phyloP scores from a whole-genome alignment of 2,797 vertebrate genomes.

The Melanotaenia pygmaea region DNA sequence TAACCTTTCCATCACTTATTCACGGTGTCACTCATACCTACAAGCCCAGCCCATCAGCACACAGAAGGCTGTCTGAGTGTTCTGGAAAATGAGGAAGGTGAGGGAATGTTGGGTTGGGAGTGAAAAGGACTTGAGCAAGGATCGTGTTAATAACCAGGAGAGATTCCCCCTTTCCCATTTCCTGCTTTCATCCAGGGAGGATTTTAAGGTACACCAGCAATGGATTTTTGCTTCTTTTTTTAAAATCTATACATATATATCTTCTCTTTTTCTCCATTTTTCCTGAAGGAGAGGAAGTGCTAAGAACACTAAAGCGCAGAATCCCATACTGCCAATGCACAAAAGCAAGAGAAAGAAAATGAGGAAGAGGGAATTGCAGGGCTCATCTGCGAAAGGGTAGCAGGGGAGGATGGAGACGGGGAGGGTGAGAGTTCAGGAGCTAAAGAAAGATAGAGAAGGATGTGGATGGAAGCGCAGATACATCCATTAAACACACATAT shows the following conservation, averaged over 20 bases:
- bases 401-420: slow-evolving; percentile 17
- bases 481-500: not conserved
- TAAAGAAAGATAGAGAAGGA: slow-evolving; percentile 17
- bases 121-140: slow-evolving; percentile 19
- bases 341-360: slow-evolving; percentile 28
- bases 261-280: slow-evolving; percentile 53
- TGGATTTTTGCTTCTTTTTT: slow-evolving; percentile 1
- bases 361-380: slow-evolving; percentile 15
- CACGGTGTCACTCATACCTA: not conserved
- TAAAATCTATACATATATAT: not conserved
- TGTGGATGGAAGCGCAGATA: slow-evolving; percentile 9
- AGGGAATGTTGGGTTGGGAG: slow-evolving; percentile 11
- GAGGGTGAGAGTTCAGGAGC: slow-evolving; percentile 25
- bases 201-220: slow-evolving; percentile 41
- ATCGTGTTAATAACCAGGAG: slow-evolving; percentile 49
- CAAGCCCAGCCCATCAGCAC: slow-evolving; percentile 17
- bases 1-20: slow-evolving; percentile 38
- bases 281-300: slow-evolving; percentile 69
- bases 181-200: slow-evolving; percentile 33
- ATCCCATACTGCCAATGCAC: slow-evolving; percentile 55
- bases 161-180: slow-evolving; percentile 38
- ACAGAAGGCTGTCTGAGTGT: slow-evolving; percentile 33
- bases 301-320: slow-evolving; percentile 69
- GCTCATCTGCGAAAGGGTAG: slow-evolving; percentile 14
- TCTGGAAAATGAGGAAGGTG: slow-evolving; percentile 25